These are phyloP conservation scores for Pelecanoides urinatrix DNA, from an alignment of 2,113 vertebrate species.

Conservation along the genomic window DNA sequence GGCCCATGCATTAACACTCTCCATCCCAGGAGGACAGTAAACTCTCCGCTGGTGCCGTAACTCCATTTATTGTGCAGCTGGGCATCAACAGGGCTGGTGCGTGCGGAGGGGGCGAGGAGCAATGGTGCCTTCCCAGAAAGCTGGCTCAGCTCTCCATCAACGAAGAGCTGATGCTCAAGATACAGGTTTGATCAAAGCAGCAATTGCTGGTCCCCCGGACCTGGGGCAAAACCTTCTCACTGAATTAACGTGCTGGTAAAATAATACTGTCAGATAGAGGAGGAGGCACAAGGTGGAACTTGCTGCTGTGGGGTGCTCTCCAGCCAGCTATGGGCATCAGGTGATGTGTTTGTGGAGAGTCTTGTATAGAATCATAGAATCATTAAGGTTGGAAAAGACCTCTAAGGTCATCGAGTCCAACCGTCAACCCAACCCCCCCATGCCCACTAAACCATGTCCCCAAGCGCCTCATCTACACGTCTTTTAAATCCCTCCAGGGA, in stretches of 20 bases:
- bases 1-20: not conserved
- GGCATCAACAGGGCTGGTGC: not conserved
- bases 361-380: no score
- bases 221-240: not conserved
- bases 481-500: no score
- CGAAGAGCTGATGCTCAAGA: not conserved
- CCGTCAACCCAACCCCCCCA: no score
- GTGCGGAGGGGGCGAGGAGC: not conserved
- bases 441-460: no score
- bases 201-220: not conserved
- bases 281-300: not conserved
- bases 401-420: no score
- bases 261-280: fast-evolving
- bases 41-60: not conserved
- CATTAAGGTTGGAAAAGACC: no score
- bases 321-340: not conserved
- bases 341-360: not conserved
- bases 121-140: not conserved
- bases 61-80: not conserved
- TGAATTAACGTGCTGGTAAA: not conserved
- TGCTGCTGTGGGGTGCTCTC: not conserved
- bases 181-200: not conserved
- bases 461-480: no score
- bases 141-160: not conserved
- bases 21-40: not conserved